phyloP scores from a whole-genome alignment of 2,113 vertebrate genomes.

The Etheostoma cragini region DNA sequence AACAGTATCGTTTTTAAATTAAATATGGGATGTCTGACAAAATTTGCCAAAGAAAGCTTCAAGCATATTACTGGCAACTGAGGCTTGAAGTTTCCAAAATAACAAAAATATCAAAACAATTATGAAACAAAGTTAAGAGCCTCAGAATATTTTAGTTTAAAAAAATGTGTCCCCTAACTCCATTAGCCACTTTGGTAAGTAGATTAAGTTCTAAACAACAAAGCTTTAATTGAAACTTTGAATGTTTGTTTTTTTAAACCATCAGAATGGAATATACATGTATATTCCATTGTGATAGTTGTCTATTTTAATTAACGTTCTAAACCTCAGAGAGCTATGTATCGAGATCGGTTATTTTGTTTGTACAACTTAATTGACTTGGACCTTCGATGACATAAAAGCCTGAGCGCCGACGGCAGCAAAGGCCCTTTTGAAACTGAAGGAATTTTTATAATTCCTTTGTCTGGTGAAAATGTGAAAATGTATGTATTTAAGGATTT shows the following conservation, averaged over 20 bases:
- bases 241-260: too few relatives aligned
- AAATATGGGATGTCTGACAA: neutral
- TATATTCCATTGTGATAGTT: neutral
- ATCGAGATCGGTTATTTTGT: neutral
- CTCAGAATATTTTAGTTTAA: neutral
- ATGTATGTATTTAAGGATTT: too few relatives aligned
- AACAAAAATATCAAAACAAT: slow-evolving; percentile 24
- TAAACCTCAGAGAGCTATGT: neutral
- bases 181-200: neutral
- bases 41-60: neutral
- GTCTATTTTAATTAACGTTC: neutral
- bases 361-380: too few relatives aligned
- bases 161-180: too few relatives aligned
- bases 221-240: neutral
- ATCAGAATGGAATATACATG: neutral
- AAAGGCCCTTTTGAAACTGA: too few relatives aligned
- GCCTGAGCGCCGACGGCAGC: too few relatives aligned
- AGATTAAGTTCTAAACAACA: neutral
- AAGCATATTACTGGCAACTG: neutral
- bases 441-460: too few relatives aligned
- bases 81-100: neutral
- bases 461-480: too few relatives aligned
- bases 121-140: slow-evolving; percentile 3
- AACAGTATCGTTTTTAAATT: slow-evolving; percentile 21
- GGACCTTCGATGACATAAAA: too few relatives aligned